Conservation (phyloP, 2,113 vertebrate genomes). For the Origma solitaria region DNA sequence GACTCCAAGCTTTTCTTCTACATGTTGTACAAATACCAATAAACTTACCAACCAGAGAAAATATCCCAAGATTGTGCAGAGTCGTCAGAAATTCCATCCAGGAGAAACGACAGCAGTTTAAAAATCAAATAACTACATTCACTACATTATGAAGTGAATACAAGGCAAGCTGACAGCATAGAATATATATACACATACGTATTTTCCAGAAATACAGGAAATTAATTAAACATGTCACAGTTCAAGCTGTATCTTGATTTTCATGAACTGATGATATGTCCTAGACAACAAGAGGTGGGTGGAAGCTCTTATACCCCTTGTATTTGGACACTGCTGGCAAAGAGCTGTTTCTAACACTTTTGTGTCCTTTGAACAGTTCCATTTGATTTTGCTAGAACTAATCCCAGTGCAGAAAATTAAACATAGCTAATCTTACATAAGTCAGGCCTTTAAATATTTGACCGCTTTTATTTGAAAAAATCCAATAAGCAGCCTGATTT, state of each 20-base stretch:
- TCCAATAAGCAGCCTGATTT: not conserved
- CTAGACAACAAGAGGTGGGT: not conserved
- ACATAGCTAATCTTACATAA: not conserved
- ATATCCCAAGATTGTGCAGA: constrained; percentile 66
- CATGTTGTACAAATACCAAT: constrained; percentile 68
- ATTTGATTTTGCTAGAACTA: not conserved
- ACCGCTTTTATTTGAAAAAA: not conserved
- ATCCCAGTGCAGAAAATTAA: not conserved
- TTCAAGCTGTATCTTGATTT: not conserved
- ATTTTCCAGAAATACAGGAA: not conserved
- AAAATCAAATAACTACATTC: constrained; percentile 80
- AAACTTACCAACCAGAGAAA: constrained; percentile 77
- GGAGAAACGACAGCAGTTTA: constrained; percentile 75
- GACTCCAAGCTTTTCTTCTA: constrained; percentile 35
- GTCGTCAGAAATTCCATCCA: constrained; percentile 71
- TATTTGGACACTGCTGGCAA: not conserved
- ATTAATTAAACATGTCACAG: not conserved
- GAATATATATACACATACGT: not conserved
- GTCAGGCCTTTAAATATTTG: not conserved
- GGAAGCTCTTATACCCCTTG: not conserved
- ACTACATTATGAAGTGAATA: constrained; percentile 70
- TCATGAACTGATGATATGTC: not conserved
- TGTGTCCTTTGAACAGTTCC: not conserved
- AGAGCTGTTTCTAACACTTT: not conserved
- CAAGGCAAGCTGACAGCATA: constrained; percentile 49